Conservation (phyloP, 2,888 invertebrate genomes). For the Stenichneumon culpator region DNA sequence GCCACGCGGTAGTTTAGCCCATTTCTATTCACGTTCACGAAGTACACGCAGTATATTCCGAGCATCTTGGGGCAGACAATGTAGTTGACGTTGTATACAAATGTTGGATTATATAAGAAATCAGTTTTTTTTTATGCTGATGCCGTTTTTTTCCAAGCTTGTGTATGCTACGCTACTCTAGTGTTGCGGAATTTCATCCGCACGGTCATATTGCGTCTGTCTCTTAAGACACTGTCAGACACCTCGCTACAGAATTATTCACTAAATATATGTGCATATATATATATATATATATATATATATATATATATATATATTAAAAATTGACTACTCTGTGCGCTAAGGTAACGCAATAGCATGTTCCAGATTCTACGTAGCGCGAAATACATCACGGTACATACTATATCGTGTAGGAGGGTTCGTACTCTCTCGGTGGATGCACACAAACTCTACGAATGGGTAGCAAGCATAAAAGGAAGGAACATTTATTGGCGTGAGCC, state of each 20-base stretch:
- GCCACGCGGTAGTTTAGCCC: neutral
- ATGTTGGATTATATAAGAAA: neutral
- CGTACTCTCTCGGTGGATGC: constrained; percentile 12
- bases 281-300: neutral
- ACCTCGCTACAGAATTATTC: constrained; percentile 21
- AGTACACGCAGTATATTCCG: constrained; percentile 15
- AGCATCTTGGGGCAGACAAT: neutral
- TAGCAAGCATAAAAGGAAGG: constrained; percentile 45
- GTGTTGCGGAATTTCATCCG: constrained; percentile 28
- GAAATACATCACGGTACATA: constrained; percentile 7
- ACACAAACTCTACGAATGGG: constrained; percentile 40
- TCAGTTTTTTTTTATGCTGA: constrained; percentile 11
- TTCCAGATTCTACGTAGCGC: constrained; percentile 15
- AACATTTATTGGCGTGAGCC: constrained; percentile 51
- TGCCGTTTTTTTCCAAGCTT: neutral
- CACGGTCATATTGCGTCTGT: constrained; percentile 30
- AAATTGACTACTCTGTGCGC: neutral
- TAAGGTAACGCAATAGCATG: neutral
- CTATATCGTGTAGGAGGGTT: constrained; percentile 11
- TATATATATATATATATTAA: neutral
- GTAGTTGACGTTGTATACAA: neutral
- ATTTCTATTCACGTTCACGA: constrained; percentile 13
- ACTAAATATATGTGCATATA: neutral
- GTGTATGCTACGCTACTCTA: neutral
- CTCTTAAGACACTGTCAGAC: constrained; percentile 42